Evolutionary conservation across 2,113 vertebrate species (phyloP).

Genomic region (Gambusia affinis): DNA sequence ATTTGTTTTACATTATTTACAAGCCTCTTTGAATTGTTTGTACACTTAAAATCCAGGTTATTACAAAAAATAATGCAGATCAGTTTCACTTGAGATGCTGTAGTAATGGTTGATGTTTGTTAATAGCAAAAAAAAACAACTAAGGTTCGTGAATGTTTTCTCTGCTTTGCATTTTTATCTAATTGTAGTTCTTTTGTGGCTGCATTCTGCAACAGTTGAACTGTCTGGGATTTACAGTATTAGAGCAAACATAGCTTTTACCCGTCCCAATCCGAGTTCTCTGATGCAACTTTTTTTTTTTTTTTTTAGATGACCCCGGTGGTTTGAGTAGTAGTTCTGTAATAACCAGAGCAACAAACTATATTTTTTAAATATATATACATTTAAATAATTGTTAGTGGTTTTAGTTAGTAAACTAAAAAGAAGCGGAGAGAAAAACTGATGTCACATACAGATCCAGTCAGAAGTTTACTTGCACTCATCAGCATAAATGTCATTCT

Average conservation of each 20-base stretch:
- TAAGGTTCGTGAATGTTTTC: constrained; percentile 11
- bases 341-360: background rate
- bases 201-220: constrained; percentile 72
- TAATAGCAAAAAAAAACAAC: constrained; percentile 14
- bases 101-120: constrained; percentile 21
- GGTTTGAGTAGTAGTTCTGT: constrained; percentile 45
- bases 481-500: background rate
- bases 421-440: background rate
- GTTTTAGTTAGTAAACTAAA: background rate
- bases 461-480: background rate
- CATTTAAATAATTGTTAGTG: background rate
- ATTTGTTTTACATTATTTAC: constrained; percentile 57
- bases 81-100: constrained; percentile 11
- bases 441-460: background rate
- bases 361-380: constrained; percentile 21
- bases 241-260: constrained; percentile 15
- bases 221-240: constrained; percentile 54
- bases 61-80: constrained; percentile 27
- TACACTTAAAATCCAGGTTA: constrained; percentile 46
- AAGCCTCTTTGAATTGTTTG: constrained; percentile 13
- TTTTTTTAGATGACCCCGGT: constrained; percentile 41
- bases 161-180: constrained; percentile 22
- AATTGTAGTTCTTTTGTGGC: constrained; percentile 29
- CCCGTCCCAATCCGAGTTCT: constrained; percentile 8
- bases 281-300: background rate